phyloP scores from a whole-genome alignment of 2,113 vertebrate genomes.

The Ascaphus truei region DNA sequence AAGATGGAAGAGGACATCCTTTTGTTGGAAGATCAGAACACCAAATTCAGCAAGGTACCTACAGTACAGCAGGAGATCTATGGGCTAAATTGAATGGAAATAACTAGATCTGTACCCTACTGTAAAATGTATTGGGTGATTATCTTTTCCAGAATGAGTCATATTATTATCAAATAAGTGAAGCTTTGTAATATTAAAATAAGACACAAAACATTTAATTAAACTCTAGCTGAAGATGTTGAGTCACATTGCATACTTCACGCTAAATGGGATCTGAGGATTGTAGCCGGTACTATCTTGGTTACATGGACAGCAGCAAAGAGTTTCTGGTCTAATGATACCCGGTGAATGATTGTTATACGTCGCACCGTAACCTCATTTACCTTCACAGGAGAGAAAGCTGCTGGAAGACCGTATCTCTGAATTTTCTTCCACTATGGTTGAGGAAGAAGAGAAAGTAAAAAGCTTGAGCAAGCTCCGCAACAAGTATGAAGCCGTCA shows the following conservation, averaged over 20 bases:
- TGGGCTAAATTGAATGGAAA: too few species aligned
- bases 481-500: slow-evolving; percentile 81
- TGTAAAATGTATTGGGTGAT: not conserved
- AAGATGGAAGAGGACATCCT: slow-evolving; percentile 72
- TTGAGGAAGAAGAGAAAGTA: slow-evolving; percentile 84
- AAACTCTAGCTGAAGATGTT: too few species aligned
- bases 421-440: slow-evolving; percentile 76
- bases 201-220: too few species aligned
- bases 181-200: too few species aligned
- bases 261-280: too few species aligned
- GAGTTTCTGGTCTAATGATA: too few species aligned
- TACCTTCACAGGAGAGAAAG: slow-evolving; percentile 86
- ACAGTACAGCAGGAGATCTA: not conserved
- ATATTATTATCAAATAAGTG: too few species aligned
- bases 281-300: too few species aligned
- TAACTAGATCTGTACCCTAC: not conserved
- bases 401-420: slow-evolving; percentile 77
- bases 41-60: slow-evolving; percentile 75
- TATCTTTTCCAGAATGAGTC: too few species aligned
- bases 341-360: too few species aligned
- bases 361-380: not conserved
- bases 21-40: slow-evolving; percentile 72
- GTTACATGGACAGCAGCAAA: too few species aligned
- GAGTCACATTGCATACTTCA: too few species aligned
- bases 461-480: slow-evolving; percentile 86